phyloP scores from a whole-genome alignment of 2,888 invertebrate species.

The Drosophila mimica region DNA sequence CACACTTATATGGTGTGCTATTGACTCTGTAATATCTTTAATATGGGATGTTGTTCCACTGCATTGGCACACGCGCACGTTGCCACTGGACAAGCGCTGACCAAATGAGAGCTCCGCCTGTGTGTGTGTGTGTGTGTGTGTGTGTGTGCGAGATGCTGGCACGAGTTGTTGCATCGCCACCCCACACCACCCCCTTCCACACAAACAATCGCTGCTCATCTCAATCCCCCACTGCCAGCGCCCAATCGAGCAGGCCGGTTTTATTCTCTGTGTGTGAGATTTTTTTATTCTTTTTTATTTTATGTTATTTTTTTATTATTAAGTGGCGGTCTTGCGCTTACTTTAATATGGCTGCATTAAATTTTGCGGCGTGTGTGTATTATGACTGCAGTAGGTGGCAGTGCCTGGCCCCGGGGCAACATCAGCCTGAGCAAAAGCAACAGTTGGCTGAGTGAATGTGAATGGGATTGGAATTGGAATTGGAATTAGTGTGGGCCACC shows the following conservation, averaged over 20 bases:
- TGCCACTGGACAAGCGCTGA: conserved; percentile 81
- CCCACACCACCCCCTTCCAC: conserved; percentile 19
- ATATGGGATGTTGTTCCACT: conserved; percentile 83
- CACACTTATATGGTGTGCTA: conserved; percentile 80
- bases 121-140: conserved; percentile 17
- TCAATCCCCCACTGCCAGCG: conserved; percentile 41
- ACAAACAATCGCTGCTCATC: conserved; percentile 44
- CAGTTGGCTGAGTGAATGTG: conserved; percentile 35
- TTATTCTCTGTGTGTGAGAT: background rate
- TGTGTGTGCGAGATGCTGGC: conserved; percentile 50
- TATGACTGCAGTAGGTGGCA: conserved; percentile 79
- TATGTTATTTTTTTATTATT: conserved; percentile 50
- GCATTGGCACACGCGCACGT: conserved; percentile 84
- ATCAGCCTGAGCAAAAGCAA: conserved; percentile 25
- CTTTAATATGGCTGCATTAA: conserved; percentile 79
- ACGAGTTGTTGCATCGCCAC: conserved; percentile 46
- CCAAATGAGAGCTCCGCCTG: conserved; percentile 42
- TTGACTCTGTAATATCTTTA: conserved; percentile 82
- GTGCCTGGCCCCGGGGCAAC: conserved; percentile 64
- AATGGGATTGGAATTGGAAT: conserved; percentile 43
- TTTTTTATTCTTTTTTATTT: conserved; percentile 20
- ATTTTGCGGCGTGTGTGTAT: conserved; percentile 70
- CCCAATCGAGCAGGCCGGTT: conserved; percentile 50
- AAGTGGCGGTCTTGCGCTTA: conserved; percentile 77
- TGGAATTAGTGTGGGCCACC: conserved; percentile 57